Conservation (phyloP, 2,797 vertebrate genomes). For the Sebastiscus tertius region DNA sequence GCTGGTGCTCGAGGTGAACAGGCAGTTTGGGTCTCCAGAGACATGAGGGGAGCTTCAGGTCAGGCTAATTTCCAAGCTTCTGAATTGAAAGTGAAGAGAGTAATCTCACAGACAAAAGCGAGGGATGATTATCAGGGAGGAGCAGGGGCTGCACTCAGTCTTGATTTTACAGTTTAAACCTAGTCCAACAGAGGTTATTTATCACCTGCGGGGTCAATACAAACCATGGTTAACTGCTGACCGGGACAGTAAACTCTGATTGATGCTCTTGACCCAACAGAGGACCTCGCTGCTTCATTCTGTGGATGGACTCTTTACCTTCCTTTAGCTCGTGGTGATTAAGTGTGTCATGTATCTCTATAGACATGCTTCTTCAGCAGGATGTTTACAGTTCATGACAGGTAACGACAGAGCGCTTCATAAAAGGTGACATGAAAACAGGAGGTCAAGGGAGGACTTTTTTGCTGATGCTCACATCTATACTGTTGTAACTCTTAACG, state of each 20-base stretch:
- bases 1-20: constrained; percentile 37
- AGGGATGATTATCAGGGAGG: constrained; percentile 16
- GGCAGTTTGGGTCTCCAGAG: background rate
- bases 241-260: constrained; percentile 64
- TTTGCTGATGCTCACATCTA: background rate
- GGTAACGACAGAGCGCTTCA: background rate
- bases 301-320: constrained; percentile 36
- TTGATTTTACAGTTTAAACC: constrained; percentile 36
- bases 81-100: constrained; percentile 12
- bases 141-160: constrained; percentile 35
- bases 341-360: constrained; percentile 24
- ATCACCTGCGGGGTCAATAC: constrained; percentile 68
- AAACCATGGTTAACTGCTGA: constrained; percentile 68
- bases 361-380: background rate
- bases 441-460: background rate
- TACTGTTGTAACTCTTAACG: background rate
- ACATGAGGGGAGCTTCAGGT: background rate
- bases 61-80: background rate
- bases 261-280: constrained; percentile 59
- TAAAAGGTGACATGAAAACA: background rate
- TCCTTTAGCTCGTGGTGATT: constrained; percentile 39
- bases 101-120: constrained; percentile 8
- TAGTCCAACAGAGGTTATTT: constrained; percentile 52
- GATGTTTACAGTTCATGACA: background rate
- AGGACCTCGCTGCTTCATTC: constrained; percentile 47